A percentile compares a stretch with the other conserved stretches of the same genome.
phyloP scores from a whole-genome alignment of 2,888 invertebrate genomes.

The Leptinotarsa peninsularis region DNA sequence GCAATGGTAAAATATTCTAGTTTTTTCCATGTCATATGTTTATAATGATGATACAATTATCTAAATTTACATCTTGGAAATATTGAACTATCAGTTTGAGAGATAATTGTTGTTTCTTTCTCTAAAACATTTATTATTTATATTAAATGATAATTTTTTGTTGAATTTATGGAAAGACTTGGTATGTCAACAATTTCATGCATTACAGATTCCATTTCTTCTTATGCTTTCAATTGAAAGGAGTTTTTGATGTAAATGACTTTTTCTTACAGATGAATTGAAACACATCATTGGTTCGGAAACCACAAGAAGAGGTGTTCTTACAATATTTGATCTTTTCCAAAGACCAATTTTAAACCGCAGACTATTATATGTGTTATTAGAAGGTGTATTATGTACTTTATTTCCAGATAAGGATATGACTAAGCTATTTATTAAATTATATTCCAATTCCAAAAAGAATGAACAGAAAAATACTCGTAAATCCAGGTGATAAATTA shows the following conservation, averaged over 20 bases:
- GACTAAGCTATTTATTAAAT: conserved; percentile 76
- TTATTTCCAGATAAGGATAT: conserved; percentile 86
- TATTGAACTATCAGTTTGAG: no score
- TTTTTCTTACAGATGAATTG: conserved; percentile 79
- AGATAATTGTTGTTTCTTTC: no score
- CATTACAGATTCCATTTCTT: no score
- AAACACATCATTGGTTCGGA: conserved; percentile 91
- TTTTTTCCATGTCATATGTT: no score
- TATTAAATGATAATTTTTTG: no score
- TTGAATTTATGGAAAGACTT: no score
- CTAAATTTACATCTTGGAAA: no score
- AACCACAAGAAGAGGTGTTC: conserved; percentile 84
- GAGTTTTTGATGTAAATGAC: not conserved
- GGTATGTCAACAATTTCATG: no score
- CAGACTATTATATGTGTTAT: conserved; percentile 83
- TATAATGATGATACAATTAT: no score
- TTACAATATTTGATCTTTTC: conserved; percentile 88
- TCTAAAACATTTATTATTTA: no score
- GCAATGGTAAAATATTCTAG: no score
- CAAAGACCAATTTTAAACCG: conserved; percentile 88
- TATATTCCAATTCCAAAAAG: conserved; percentile 76
- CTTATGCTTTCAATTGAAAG: no score
- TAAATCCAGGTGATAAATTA: conserved; percentile 55
- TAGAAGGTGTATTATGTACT: conserved; percentile 84
- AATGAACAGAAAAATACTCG: conserved; percentile 52